Base-by-base conservation (phyloP, 2,888 invertebrate species). In the Cactoblastis cactorum region DNA sequence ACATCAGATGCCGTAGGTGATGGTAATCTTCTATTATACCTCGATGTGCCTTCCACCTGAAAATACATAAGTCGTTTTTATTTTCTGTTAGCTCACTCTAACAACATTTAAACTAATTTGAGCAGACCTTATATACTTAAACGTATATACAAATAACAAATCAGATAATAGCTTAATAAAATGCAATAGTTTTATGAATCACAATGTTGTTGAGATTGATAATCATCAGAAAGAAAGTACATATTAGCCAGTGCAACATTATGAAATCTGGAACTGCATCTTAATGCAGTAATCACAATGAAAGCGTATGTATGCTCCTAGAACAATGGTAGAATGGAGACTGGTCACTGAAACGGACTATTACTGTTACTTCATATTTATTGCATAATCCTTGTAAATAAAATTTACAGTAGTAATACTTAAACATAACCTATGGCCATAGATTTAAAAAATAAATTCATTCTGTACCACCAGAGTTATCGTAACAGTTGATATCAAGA, bases 21-120 rank as follows among this genome's bases (percentile, higher is more conserved):
- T 64, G 72, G 61, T 51, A 76, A 65, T 63, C 85, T 75, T 67
- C 84, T 78, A 56, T 81, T 73, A 50, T 64, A 67, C 56, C 85
- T 73, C 41, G 71, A 58, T 12, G 63, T 68, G 56, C 78, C 75
- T 64, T 86, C 83, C 54, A 66, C 81, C 89, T 89, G 83, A 3
- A 82, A 83, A 50, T 33, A 51, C 1, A 8, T 9, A 6, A n/a
- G n/a, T n/a, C n/a, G n/a, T n/a, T n/a, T n/a, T n/a, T n/a, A n/a
- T n/a, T n/a, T n/a, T n/a, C n/a, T n/a, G n/a, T n/a, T n/a, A n/a
- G n/a, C n/a, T n/a, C n/a, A n/a, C n/a, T n/a, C n/a, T n/a, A n/a
- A n/a, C n/a, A n/a, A n/a, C n/a, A n/a, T n/a, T n/a, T n/a, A n/a
- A n/a, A n/a, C n/a, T n/a, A n/a, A n/a, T n/a, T n/a, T n/a, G n/a